Evolutionary conservation across 2,888 invertebrate species (phyloP).

Genomic region (Nemotelus pantherinus): DNA sequence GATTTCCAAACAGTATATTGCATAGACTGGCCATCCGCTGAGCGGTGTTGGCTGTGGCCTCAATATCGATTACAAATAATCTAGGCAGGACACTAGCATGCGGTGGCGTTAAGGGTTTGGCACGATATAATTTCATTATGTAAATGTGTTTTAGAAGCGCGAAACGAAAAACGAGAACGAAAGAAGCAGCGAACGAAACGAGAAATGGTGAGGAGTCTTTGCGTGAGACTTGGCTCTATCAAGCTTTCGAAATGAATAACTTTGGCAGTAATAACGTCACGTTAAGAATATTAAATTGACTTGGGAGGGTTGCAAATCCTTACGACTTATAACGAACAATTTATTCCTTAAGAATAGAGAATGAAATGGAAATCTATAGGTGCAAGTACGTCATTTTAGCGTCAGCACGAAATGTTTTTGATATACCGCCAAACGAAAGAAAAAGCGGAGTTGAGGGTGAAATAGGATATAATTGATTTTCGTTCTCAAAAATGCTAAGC

Average conservation of each 20-base stretch:
- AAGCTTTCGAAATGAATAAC: conserved; percentile 42
- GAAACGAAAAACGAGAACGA: neutral
- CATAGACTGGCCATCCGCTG: neutral
- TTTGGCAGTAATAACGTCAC: conserved; percentile 44
- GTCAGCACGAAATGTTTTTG: neutral
- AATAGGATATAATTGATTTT: too few relatives aligned
- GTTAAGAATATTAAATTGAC: conserved; percentile 44
- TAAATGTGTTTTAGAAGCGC: conserved; percentile 45
- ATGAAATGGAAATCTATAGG: neutral
- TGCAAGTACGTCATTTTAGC: conserved; percentile 29
- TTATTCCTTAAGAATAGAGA: neutral
- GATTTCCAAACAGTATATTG: conserved; percentile 23
- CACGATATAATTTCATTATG: conserved; percentile 51
- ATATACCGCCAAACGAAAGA: neutral
- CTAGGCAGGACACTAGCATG: conserved; percentile 33
- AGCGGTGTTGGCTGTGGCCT: neutral
- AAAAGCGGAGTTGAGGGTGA: too few relatives aligned
- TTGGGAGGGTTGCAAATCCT: conserved; percentile 42
- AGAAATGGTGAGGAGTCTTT: conserved; percentile 27
- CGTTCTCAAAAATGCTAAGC: too few relatives aligned
- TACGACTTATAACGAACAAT: conserved; percentile 29
- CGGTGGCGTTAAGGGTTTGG: conserved; percentile 45
- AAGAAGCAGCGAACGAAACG: conserved; percentile 3
- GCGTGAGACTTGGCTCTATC: conserved; percentile 44
- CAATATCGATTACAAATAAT: conserved; percentile 45